phyloP scores from a whole-genome alignment of 2,797 vertebrate genomes.

The Pterois miles region DNA sequence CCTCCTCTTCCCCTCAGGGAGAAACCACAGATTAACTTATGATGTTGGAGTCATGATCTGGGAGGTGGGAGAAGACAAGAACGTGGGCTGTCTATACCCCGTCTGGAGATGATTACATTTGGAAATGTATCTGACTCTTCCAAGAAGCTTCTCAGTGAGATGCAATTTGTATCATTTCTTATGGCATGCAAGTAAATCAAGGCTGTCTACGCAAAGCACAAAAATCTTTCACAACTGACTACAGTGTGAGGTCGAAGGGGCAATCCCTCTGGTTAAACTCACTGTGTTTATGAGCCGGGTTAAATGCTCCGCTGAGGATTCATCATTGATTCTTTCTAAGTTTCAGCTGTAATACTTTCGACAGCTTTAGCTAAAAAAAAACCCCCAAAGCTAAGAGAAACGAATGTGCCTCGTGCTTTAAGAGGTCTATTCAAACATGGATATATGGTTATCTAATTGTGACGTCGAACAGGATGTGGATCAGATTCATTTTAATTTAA shows the following conservation, averaged over 20 bases:
- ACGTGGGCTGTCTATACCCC: not conserved
- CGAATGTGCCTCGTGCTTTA: not conserved
- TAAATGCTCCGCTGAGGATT: slow-evolving; percentile 1
- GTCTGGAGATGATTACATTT: slow-evolving; percentile 65
- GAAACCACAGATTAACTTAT: slow-evolving; percentile 19
- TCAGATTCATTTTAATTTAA: not conserved
- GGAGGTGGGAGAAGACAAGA: slow-evolving; percentile 14
- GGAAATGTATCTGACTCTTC: slow-evolving; percentile 57
- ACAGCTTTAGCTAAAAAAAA: not conserved
- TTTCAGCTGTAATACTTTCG: not conserved
- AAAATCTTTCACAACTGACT: not conserved
- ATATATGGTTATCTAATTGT: not conserved
- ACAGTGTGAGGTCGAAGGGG: not conserved
- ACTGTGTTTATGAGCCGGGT: slow-evolving; percentile 2
- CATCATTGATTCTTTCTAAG: not conserved
- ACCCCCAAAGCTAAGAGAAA: not conserved
- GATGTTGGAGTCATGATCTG: slow-evolving; percentile 14
- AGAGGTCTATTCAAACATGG: not conserved
- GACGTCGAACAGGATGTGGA: not conserved
- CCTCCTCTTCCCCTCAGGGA: not conserved
- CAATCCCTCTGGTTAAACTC: slow-evolving; percentile 6
- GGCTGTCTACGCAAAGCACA: slow-evolving; percentile 34
- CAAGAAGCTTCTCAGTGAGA: slow-evolving; percentile 57
- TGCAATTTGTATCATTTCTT: slow-evolving; percentile 56
- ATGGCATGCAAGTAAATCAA: slow-evolving; percentile 58